Conservation (phyloP, 2,888 invertebrate species). For the Strigamia maritima region DNA sequence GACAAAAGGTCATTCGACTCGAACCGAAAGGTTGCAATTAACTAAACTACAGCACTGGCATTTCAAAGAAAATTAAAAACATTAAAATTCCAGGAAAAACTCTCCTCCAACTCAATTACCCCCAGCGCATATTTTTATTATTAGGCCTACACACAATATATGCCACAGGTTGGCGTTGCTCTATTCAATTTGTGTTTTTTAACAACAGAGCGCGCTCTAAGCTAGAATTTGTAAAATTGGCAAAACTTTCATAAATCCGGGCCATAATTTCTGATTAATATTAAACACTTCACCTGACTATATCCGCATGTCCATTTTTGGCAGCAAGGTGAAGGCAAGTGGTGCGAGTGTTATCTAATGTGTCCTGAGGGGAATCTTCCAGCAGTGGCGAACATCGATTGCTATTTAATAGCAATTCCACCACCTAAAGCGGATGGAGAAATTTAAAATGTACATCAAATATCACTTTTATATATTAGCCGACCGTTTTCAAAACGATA, state of each 20-base stretch:
- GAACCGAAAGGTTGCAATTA: neutral
- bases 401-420: conserved; percentile 50
- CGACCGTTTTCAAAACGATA: too few species aligned
- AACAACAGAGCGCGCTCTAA: neutral
- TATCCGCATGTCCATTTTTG: conserved; percentile 53
- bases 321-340: conserved; percentile 54
- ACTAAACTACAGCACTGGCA: neutral
- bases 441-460: neutral
- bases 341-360: conserved; percentile 50
- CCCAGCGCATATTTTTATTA: neutral
- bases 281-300: conserved; percentile 50
- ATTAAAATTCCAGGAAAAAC: neutral
- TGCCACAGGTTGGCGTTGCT: neutral
- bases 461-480: neutral
- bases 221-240: neutral
- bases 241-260: neutral
- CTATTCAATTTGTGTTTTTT: neutral
- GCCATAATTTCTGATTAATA: neutral
- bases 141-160: too few species aligned
- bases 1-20: conserved; percentile 5
- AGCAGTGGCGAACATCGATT: conserved; percentile 51
- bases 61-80: neutral
- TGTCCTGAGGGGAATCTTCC: conserved; percentile 49
- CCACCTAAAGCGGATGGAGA: conserved; percentile 48
- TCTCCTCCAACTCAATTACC: neutral